Evolutionary conservation across 1,140 invertebrate genomes (phyloP), one percentile per base, ranked within the genome.

Genomic region (Adoxophyes honmai): DNA sequence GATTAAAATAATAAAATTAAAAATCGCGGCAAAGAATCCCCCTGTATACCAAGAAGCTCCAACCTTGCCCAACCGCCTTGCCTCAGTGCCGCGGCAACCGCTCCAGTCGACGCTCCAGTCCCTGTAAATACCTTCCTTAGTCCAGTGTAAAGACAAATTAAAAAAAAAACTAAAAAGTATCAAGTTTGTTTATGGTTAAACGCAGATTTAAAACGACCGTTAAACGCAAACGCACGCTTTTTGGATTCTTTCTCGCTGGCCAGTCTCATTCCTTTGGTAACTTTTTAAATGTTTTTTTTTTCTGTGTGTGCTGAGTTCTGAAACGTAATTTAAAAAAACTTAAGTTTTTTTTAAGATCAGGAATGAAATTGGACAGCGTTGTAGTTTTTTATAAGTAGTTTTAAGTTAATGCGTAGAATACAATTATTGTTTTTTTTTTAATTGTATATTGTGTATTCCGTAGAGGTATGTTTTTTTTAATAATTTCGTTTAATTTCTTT

Each of bases 31-130:
- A 6, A 9, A 18, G n/a, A n/a, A 67, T 51, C 71, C 66, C 13
- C 55, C 71, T 68, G 67, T 76, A 68, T 55, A 59, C 14, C 1
- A 78, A 75, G 68, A 78, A 74, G 69, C 18, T 36, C 33, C 53
- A 67, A 68, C 62, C 62, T 64, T 63, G 57, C 13, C 42, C 11
- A 16, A 18, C 3, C n/a, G 1, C 42, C 16, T n/a, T 18, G 38
- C 11, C 14, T 52, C 36, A 81, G 78, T 81, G 60, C 69, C 78
- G 73, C 75, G 78, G 56, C 67, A 69, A 59, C 59, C 73, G 56
- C 57, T 70, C 68, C 48, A 59, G 66, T 51, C 36, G 54, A 39
- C 15, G 56, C 37, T 72, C 69, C 21, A 28, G 63, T 57, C 60
- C 48, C 62, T 62, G 61, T 55, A 67, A 64, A 67, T 51, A 70